Evolutionary conservation across 2,113 vertebrate species (phyloP).

Genomic region (Phalacrocorax aristotelis): DNA sequence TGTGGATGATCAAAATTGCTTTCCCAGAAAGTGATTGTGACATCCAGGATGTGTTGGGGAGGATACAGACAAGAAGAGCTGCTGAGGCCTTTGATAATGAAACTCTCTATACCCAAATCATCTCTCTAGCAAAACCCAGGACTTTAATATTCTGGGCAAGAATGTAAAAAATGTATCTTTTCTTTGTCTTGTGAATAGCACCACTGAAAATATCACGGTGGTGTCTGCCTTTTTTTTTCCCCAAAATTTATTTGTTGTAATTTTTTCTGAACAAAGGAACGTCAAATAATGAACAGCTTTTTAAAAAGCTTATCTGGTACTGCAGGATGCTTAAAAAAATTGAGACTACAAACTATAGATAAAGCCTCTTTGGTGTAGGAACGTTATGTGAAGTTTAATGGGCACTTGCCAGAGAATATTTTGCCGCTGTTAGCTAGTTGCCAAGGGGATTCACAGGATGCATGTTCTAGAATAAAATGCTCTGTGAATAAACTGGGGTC

Average conservation of each 20-base stretch:
- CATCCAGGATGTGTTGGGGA: slow-evolving; percentile 13
- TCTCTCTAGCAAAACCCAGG: background rate
- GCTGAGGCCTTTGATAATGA: slow-evolving; percentile 35
- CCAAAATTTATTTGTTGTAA: slow-evolving; percentile 11
- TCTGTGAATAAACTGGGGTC: slow-evolving; percentile 15
- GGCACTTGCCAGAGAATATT: slow-evolving; percentile 51
- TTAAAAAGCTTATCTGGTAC: slow-evolving; percentile 49
- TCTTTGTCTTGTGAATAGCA: background rate
- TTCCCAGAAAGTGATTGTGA: slow-evolving; percentile 15
- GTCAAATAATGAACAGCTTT: slow-evolving; percentile 41
- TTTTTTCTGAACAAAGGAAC: slow-evolving; percentile 46
- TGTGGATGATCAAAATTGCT: slow-evolving; percentile 32
- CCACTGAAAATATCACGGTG: slow-evolving; percentile 28
- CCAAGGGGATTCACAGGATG: slow-evolving; percentile 47
- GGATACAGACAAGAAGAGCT: slow-evolving; percentile 1
- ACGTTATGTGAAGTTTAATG: slow-evolving; percentile 60
- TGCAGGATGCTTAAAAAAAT: slow-evolving; percentile 49
- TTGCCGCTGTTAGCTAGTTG: slow-evolving; percentile 41
- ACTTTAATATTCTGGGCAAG: slow-evolving; percentile 26
- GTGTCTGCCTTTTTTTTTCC: background rate
- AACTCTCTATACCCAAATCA: background rate
- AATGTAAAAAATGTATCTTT: slow-evolving; percentile 15
- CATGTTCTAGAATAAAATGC: slow-evolving; percentile 41
- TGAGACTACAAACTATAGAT: slow-evolving; percentile 27
- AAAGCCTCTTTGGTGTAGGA: slow-evolving; percentile 44